Evolutionary conservation across 2,888 invertebrate species (phyloP), one percentile per base, ranked within the genome.

Genomic region (Temnothorax ravouxi): DNA sequence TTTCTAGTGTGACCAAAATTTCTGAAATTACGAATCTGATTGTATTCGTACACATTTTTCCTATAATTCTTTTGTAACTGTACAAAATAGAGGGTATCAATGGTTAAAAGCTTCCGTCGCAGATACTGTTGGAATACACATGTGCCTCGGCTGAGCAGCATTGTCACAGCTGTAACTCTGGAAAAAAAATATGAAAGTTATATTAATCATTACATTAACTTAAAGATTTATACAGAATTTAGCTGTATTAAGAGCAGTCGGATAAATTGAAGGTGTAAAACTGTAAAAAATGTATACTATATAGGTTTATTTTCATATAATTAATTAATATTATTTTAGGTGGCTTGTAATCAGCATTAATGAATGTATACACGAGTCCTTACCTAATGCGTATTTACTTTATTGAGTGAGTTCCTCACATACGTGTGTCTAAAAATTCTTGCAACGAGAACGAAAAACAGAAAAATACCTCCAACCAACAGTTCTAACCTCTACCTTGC

Each of bases 1-100:
- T 1, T 59, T 38, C 1, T 47, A 8, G 79, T 80, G 38, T 80
- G 79, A 38, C 79, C 79, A 13, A 80, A 80, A 59, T 80, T 59
- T 74, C 6, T 56, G 25, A 38, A 80, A 50, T 72, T 29, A 50
- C 79, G 79, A n/a, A 15, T 74, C 18, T 80, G 79, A 25, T 44
- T 29, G n/a, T 67, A 69, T 6, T 80, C 59, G 21, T 59, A 74
- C 11, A 1, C n/a, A 41, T 29, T 54, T 29, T 72, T 25, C 18
- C 21, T 47, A 3, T n/a, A 69, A 69, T 59, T 47, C 13, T 29
- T 74, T 11, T 25, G 66, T 21, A 50, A 50, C 50, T 59, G 25
- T 59, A 5, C 2, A 25, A 18, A 13, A 15, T 38, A 34, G 3
- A 59, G 13, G 25, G 47, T 38, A 38, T 41, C 8, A 11, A 13